Conservation (phyloP, 2,797 vertebrate species). For the Linurgus olivaceus region DNA sequence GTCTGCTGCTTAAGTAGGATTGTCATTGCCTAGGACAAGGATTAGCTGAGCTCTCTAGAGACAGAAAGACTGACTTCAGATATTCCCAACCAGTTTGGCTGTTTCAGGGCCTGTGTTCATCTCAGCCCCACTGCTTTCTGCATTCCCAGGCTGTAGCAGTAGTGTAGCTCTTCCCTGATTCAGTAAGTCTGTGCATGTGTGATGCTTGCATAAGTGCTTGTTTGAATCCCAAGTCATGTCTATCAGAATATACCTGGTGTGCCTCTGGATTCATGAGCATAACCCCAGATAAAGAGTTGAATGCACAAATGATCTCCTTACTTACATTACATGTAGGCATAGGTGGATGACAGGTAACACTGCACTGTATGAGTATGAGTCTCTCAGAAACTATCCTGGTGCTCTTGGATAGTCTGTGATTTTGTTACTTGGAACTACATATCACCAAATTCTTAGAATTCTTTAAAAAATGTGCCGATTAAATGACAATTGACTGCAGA, state of each 20-base stretch:
- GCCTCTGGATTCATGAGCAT: background rate
- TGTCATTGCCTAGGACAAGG: background rate
- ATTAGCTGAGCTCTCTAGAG: background rate
- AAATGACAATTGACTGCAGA: background rate
- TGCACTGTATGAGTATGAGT: background rate
- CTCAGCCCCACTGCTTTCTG: background rate
- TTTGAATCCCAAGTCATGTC: background rate
- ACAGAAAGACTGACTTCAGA: background rate
- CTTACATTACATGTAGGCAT: background rate
- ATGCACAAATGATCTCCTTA: background rate
- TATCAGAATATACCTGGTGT: background rate
- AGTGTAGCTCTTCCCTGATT: background rate
- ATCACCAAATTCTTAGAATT: background rate
- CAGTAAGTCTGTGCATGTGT: background rate
- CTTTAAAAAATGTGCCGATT: background rate
- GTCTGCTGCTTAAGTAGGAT: background rate
- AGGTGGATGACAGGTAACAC: background rate
- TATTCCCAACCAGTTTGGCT: background rate
- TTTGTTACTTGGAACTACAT: background rate
- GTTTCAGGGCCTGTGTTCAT: background rate
- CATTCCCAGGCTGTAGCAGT: background rate
- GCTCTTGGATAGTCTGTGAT: background rate
- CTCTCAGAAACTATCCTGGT: background rate
- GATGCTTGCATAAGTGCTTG: background rate
- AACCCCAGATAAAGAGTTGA: background rate